Base-by-base conservation (phyloP, 2,113 vertebrate species). In the Cavia porcellus region DNA sequence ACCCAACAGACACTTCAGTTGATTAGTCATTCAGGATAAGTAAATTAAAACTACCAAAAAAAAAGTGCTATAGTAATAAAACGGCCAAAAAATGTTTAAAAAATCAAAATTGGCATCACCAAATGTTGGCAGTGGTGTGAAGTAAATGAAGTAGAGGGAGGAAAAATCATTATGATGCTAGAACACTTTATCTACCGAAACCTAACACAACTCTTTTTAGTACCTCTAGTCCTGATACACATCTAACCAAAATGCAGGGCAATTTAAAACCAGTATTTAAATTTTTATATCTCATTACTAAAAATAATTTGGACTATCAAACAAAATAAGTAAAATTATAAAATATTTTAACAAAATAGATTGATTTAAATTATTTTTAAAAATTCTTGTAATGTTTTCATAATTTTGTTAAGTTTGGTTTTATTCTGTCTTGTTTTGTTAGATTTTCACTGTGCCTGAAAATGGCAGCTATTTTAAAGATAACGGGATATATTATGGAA, bases 251-350 rank as follows among this genome's bases (percentile, higher is more conserved):
- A 7, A 70, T 55, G 22, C 52, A 92, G 57, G 9, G 59, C 38
- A 92, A 89, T 28, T 32, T 84, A 80, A 64, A 86, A 82, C 8
- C 77, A 28, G 45, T 90, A 89, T 59, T 66, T 74, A 59, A 89
- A 95, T 96, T 70, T 86, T 61, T 62, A 14, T 14, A 82, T 66
- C 14, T 66, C 22, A 87, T 68, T 80, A 87, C 30, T 64, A 74
- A 94, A 94, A 91, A 83, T 14, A 24, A 88, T n/a, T 66, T 75
- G 38, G 74, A 57, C 87, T 38, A 14, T 13, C 25, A 85, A 89
- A 96, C 42, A 96, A 93, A 92, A 85, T 62, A 90, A 92, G 89
- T 38, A 57, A 6, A 74, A 72, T 59, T 79, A 89, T 10, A 92
- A 96, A 88, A 77, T 15, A 68, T 86, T 93, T 86, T 57, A 92